phyloP scores from a whole-genome alignment of 2,888 invertebrate species.

The Aleiodes leptofemur region DNA sequence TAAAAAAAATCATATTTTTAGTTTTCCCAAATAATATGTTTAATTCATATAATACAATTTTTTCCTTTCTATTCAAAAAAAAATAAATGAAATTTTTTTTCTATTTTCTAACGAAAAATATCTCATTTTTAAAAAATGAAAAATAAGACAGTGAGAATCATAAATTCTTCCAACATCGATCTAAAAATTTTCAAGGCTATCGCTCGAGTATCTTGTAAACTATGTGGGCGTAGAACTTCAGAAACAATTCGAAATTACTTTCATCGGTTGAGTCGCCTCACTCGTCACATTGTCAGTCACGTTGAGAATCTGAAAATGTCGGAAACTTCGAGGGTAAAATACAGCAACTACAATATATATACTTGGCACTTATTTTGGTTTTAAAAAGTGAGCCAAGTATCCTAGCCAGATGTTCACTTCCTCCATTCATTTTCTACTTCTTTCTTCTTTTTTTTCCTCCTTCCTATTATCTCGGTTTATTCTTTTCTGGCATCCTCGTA shows the following conservation, averaged over 20 bases:
- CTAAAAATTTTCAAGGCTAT: slow-evolving; percentile 13
- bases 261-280: neutral
- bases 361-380: neutral
- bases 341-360: neutral
- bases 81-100: too few relatives aligned
- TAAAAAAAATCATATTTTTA: too few relatives aligned
- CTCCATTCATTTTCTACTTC: neutral
- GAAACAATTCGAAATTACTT: slow-evolving; percentile 19
- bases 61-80: too few relatives aligned
- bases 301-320: neutral
- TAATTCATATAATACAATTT: too few relatives aligned
- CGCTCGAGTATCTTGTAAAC: neutral
- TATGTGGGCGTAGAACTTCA: slow-evolving; percentile 18
- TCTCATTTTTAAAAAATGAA: too few relatives aligned
- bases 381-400: too few relatives aligned
- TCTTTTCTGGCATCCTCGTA: slow-evolving; percentile 39
- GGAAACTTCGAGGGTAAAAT: neutral
- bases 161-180: slow-evolving; percentile 7
- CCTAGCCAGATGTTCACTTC: too few relatives aligned
- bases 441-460: neutral
- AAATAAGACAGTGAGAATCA: neutral
- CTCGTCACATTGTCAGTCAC: slow-evolving; percentile 12
- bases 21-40: too few relatives aligned
- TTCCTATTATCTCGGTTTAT: neutral
- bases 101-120: too few relatives aligned